Conservation (phyloP, 1,140 invertebrate genomes). For the Nymphalis io region DNA sequence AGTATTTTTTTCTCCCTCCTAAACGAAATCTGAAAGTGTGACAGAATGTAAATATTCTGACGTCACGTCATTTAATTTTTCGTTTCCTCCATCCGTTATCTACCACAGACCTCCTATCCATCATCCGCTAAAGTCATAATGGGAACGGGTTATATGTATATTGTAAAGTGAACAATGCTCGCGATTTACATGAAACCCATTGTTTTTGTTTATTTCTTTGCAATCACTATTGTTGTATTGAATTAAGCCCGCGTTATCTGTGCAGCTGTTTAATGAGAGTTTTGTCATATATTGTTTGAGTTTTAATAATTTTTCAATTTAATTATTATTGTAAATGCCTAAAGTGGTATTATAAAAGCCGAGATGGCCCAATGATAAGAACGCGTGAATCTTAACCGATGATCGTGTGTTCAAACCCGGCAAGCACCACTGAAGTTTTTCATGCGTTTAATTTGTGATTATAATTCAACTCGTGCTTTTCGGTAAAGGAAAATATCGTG, state of each 20-base stretch:
- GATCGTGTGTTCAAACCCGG: no score
- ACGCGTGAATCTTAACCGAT: no score
- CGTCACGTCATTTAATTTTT: conserved; percentile 63
- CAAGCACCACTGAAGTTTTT: no score
- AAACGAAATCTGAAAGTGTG: no score
- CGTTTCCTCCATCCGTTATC: conserved; percentile 68
- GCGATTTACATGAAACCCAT: conserved; percentile 8
- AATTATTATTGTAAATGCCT: no score
- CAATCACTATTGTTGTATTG: conserved; percentile 8
- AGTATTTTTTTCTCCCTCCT: no score
- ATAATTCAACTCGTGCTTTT: no score
- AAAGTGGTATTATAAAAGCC: no score
- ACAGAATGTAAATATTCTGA: background rate
- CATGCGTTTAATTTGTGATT: no score
- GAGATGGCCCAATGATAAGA: no score
- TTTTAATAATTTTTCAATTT: background rate
- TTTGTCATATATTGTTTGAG: background rate
- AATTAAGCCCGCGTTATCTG: background rate
- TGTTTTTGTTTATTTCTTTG: conserved; percentile 4
- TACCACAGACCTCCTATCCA: conserved; percentile 8
- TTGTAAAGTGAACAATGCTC: conserved; percentile 10
- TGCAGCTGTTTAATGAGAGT: background rate
- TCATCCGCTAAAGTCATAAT: conserved; percentile 10
- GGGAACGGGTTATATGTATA: background rate
- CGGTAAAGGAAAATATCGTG: no score